A percentile compares a stretch with the other conserved stretches of the same genome.
Conservation (phyloP, 2,797 vertebrate species). For the Enteromius afrohamiltoni region DNA sequence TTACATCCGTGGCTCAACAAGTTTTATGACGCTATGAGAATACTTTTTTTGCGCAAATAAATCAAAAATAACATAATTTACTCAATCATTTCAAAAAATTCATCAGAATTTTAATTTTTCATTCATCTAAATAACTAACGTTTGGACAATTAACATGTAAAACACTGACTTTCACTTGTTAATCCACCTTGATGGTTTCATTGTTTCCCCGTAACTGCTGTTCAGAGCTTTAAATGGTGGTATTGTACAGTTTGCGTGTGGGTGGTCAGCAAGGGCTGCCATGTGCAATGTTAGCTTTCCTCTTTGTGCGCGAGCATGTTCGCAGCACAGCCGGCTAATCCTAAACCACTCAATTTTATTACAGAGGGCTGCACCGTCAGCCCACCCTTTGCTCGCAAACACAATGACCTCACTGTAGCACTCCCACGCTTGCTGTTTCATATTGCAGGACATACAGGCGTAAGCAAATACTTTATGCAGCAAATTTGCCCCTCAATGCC, state of each 20-base stretch:
- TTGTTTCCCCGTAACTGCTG: conserved; percentile 18
- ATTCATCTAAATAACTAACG: not conserved
- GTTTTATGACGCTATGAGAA: no score
- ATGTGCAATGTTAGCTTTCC: conserved; percentile 36
- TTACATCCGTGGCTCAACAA: no score
- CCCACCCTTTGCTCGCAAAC: conserved; percentile 21
- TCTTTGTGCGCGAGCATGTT: conserved; percentile 28
- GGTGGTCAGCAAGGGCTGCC: conserved; percentile 23
- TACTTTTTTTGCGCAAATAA: no score
- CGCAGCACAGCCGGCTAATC: conserved; percentile 27
- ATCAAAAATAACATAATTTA: no score
- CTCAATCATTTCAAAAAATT: no score
- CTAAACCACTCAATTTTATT: conserved; percentile 48
- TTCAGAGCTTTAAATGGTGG: conserved; percentile 16
- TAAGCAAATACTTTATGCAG: conserved; percentile 15
- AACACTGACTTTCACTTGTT: conserved; percentile 1
- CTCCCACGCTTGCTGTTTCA: conserved; percentile 42
- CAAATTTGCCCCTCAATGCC: conserved; percentile 1
- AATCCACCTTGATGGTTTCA: conserved; percentile 13
- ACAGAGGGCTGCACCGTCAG: conserved; percentile 35
- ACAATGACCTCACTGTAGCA: conserved; percentile 37
- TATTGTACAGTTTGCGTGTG: conserved; percentile 34
- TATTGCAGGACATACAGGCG: conserved; percentile 22
- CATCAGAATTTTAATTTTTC: no score
- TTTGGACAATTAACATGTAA: not conserved